Evolutionary conservation across 2,113 vertebrate genomes (phyloP).

Genomic region (Grammomys dolichurus): DNA sequence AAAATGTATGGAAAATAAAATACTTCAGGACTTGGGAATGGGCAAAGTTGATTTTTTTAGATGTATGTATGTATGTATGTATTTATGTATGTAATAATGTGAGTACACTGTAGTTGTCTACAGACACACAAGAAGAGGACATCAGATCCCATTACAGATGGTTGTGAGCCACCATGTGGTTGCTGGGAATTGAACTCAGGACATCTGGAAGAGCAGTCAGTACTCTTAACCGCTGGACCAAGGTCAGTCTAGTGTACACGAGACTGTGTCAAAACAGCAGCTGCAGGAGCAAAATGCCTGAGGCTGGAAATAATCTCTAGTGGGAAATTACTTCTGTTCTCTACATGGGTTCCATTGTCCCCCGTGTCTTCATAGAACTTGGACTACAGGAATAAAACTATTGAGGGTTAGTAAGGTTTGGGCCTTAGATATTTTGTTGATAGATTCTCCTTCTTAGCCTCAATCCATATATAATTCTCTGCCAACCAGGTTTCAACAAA

Average conservation of each 20-base stretch:
- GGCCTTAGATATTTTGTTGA: background rate
- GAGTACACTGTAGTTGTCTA: too few species aligned
- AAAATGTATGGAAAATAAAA: background rate
- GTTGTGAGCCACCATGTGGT: too few species aligned
- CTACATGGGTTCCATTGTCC: background rate
- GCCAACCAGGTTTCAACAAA: background rate
- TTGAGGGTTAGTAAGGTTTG: background rate
- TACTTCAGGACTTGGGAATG: background rate
- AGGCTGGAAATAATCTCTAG: background rate
- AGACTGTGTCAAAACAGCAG: background rate
- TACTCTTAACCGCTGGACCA: too few species aligned
- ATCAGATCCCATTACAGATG: too few species aligned
- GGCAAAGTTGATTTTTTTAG: background rate
- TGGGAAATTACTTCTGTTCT: background rate
- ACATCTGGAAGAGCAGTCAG: too few species aligned
- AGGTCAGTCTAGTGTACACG: background rate
- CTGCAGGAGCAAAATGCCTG: background rate
- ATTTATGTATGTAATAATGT: too few species aligned
- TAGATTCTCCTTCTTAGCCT: background rate
- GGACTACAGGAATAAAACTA: background rate
- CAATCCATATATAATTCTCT: background rate
- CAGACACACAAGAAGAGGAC: too few species aligned
- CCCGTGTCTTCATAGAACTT: background rate
- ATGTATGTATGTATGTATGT: too few species aligned
- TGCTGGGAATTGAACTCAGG: too few species aligned